Percentiles rank a stretch among this genome's conserved stretches.
Evolutionary conservation across 2,888 invertebrate genomes (phyloP).

Genomic region (Metellina segmentata): DNA sequence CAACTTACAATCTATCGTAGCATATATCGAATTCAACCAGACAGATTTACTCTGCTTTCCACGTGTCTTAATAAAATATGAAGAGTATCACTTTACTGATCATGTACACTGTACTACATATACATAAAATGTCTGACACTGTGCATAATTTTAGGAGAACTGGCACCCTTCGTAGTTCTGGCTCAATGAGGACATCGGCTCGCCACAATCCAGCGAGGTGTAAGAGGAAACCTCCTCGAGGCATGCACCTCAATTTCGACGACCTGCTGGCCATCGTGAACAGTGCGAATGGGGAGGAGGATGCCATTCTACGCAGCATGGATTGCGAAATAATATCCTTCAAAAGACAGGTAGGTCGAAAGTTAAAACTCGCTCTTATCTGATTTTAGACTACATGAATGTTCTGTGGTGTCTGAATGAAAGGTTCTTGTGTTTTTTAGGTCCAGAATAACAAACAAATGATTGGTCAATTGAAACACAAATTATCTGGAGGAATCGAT

Average conservation of each 20-base stretch:
- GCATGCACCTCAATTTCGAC: slow-evolving; percentile 98
- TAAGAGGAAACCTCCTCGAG: slow-evolving; percentile 93
- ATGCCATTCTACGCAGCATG: slow-evolving; percentile 93
- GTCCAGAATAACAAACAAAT: slow-evolving; percentile 97
- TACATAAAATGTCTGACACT: too few species aligned
- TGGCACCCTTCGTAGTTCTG: slow-evolving; percentile 70
- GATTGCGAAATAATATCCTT: slow-evolving; percentile 96
- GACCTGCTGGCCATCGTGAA: slow-evolving; percentile 95
- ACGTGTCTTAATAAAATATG: too few species aligned
- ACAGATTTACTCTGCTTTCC: too few species aligned
- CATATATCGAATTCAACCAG: too few species aligned
- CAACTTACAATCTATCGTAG: too few species aligned
- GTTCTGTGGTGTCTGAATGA: neutral
- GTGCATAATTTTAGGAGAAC: slow-evolving; percentile 61
- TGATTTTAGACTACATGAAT: neutral
- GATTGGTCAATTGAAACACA: slow-evolving; percentile 91
- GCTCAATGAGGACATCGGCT: slow-evolving; percentile 70
- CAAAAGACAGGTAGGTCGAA: slow-evolving; percentile 93
- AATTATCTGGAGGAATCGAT: slow-evolving; percentile 85
- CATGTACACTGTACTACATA: too few species aligned
- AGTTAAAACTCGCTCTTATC: neutral
- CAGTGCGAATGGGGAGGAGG: slow-evolving; percentile 87
- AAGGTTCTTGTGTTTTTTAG: slow-evolving; percentile 82
- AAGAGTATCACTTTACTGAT: too few species aligned
- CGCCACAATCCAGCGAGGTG: slow-evolving; percentile 78